phyloP scores from a whole-genome alignment of 2,113 vertebrate genomes.

The Trichechus manatus region DNA sequence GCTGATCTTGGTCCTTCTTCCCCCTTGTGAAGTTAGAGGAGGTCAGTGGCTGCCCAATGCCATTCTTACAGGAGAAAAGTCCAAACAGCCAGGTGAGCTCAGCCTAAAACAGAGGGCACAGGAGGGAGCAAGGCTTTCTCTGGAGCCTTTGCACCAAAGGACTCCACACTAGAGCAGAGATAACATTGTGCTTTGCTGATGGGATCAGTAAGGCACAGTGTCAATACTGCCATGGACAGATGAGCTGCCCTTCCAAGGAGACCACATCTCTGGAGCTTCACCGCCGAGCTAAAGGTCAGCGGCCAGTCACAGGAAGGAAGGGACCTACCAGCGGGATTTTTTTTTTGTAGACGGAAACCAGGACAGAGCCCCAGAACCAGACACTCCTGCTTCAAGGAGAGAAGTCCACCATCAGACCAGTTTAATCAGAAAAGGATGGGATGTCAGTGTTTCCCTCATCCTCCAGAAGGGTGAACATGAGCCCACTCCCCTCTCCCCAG shows the following conservation, averaged over 20 bases:
- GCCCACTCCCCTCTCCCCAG: neutral
- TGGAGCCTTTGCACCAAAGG: neutral
- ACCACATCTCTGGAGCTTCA: neutral
- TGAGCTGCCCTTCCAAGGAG: neutral
- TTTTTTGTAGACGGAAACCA: neutral
- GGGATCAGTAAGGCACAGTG: neutral
- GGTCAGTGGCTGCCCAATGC: no score
- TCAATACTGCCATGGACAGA: neutral
- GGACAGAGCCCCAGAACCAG: neutral
- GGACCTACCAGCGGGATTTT: neutral
- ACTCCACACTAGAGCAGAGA: neutral
- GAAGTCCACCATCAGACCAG: neutral
- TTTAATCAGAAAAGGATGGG: neutral
- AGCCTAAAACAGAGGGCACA: neutral
- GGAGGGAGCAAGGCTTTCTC: neutral
- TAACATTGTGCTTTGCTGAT: neutral
- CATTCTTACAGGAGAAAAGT: neutral
- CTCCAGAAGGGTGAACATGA: neutral
- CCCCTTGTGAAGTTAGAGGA: no score
- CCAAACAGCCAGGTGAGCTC: neutral
- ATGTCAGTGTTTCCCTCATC: no score
- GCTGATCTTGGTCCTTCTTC: no score
- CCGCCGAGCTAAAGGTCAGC: neutral
- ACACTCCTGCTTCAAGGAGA: neutral
- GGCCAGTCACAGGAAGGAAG: neutral